These are phyloP conservation scores for Amphiprion clarkii DNA, from an alignment of 2,797 vertebrate species.

Conservation along the genomic window DNA sequence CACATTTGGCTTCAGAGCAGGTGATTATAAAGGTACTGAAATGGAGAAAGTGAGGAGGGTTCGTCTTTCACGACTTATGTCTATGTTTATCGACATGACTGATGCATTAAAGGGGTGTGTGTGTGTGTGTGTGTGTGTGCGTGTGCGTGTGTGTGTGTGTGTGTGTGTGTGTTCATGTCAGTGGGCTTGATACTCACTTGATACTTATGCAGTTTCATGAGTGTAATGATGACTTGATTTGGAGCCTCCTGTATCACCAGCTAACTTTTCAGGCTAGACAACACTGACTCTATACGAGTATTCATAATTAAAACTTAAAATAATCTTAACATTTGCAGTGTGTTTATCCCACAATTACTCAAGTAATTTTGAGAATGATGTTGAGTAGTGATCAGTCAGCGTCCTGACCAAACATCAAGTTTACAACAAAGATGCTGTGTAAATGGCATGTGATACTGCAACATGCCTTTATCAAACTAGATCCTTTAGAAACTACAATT, in stretches of 20 bases:
- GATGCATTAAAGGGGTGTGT: slow-evolving; percentile 31
- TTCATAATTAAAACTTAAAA: not conserved
- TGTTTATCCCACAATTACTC: not conserved
- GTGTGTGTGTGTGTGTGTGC: not conserved
- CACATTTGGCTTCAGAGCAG: slow-evolving; percentile 44
- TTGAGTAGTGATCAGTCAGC: not conserved
- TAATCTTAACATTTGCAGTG: not conserved
- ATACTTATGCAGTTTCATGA: slow-evolving; percentile 55
- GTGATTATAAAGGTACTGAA: slow-evolving; percentile 63
- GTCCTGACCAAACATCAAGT: not conserved
- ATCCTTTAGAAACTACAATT: not conserved
- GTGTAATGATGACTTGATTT: slow-evolving; percentile 62
- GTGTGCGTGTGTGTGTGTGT: slow-evolving; percentile 1
- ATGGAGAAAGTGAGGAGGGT: slow-evolving; percentile 53
- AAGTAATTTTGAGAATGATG: not conserved
- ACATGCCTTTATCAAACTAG: slow-evolving; percentile 3
- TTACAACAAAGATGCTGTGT: not conserved
- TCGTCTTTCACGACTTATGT: slow-evolving; percentile 67
- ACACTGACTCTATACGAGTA: not conserved
- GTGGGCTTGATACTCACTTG: slow-evolving; percentile 27
- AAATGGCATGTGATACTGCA: not conserved
- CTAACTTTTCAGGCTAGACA: not conserved
- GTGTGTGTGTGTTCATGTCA: slow-evolving; percentile 5
- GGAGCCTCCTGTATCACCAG: slow-evolving; percentile 24
- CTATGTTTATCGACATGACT: slow-evolving; percentile 69